Conservation (phyloP, 1,140 invertebrate species). For the Scaptodrosophila lebanonensis region DNA sequence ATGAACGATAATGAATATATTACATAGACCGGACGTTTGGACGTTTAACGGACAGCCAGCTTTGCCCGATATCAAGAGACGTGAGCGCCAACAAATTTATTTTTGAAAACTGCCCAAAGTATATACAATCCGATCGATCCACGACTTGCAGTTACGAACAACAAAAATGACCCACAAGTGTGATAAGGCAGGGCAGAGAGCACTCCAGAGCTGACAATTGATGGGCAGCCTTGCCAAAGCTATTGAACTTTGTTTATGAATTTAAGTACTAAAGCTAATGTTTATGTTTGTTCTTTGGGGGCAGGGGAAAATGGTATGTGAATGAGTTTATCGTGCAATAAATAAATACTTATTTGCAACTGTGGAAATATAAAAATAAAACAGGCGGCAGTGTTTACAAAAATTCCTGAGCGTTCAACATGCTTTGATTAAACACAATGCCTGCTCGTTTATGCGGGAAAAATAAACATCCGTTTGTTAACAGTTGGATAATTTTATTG, state of each 20-base stretch:
- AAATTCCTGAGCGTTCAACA: no score
- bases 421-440: no score
- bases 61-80: no score
- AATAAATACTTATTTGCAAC: slow-evolving; percentile 37
- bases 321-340: slow-evolving; percentile 22
- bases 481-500: no score
- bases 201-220: slow-evolving; percentile 2
- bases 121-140: not conserved
- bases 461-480: no score
- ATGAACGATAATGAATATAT: slow-evolving; percentile 50
- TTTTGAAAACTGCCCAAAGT: no score
- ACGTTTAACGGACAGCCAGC: no score
- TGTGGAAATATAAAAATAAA: slow-evolving; percentile 16
- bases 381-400: not conserved
- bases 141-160: not conserved
- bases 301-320: not conserved
- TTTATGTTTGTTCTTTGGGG: slow-evolving; percentile 5
- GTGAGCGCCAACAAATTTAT: no score
- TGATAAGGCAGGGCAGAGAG: slow-evolving; percentile 17
- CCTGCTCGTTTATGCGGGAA: no score
- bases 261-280: slow-evolving; percentile 22
- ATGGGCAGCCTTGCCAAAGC: slow-evolving; percentile 21
- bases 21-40: slow-evolving; percentile 25
- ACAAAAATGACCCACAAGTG: not conserved
- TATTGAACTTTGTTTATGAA: slow-evolving; percentile 34